These are phyloP conservation scores for Butastur rufipennis DNA, from an alignment of 2,113 vertebrate genomes.

Conservation along the genomic window DNA sequence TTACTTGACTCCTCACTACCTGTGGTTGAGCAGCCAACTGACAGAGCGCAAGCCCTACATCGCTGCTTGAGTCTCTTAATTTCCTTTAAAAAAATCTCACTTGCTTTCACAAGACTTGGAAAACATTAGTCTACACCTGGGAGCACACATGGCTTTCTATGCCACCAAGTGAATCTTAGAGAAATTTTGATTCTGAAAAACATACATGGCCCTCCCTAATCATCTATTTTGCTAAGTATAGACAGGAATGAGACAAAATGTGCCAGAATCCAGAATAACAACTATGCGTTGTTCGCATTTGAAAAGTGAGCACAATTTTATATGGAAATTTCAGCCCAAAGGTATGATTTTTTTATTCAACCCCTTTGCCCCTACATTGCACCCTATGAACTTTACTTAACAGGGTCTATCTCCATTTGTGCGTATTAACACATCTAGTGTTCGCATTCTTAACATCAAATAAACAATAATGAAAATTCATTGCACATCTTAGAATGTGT, in stretches of 20 bases:
- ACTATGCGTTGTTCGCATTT: neutral
- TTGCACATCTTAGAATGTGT: neutral
- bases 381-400: neutral
- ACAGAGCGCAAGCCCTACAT: neutral
- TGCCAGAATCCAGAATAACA: neutral
- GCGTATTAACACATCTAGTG: neutral
- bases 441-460: neutral
- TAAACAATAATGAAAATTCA: constrained; percentile 45
- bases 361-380: accelerated
- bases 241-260: neutral
- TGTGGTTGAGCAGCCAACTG: neutral
- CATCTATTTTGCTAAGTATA: neutral
- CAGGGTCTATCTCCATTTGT: neutral
- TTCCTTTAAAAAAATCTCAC: neutral
- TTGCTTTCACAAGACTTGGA: neutral
- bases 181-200: neutral
- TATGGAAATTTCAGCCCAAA: neutral
- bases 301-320: neutral
- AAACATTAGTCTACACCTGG: neutral
- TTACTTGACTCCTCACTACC: neutral
- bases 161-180: neutral
- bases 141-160: neutral
- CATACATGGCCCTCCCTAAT: neutral
- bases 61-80: neutral
- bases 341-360: neutral